Evolutionary conservation across 1,140 invertebrate species (phyloP), one percentile per base, ranked within the genome.

Genomic region (Camponotus floridanus): DNA sequence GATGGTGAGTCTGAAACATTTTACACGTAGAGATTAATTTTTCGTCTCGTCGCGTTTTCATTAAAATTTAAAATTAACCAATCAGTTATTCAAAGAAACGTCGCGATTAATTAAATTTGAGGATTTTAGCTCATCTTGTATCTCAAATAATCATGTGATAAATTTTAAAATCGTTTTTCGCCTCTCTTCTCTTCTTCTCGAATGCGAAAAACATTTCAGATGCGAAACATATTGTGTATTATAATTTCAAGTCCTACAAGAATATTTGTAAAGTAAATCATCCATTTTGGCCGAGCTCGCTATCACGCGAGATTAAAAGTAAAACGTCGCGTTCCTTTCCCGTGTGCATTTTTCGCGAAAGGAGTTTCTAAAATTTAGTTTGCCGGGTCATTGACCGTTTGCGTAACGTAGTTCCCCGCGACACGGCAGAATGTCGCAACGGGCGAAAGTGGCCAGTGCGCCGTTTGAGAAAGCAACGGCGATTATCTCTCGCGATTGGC

Each of bases 1-100:
- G 99, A 99, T 96, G 98, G 99, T 99, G 93, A 97, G 97, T 96
- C 70, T 78, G 51, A 2, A 39, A 68, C 15, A 4, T 65, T 67
- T 88, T 74, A n/a, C 51, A 13, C 36, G 7, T 11, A 1, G 48
- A 26, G 5, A 55, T 26, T 51, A 5, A 61, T 31, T n/a, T 57
- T 64, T 80, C 59, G 42, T 11, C 70, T 39, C 7, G 6, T 65
- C 45, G 26, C 26, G 26, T 1, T 4, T 48, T 48, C 13, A 48
- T 48, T 48, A 13, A 48, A 7, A 48, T 55, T 73, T n/a, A 36
- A 36, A 21, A 73, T 55, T 15, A 73, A 36, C 11, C 9, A 9
- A 51, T 55, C 4, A 7, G 6, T 55, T 36, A n/a, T 36, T 39
- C 11, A 39, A 26, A 61, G n/a, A 73, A 57, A 57, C 2, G 11